These are phyloP conservation scores for Mycteria americana DNA, from an alignment of 2,797 vertebrate genomes.

Conservation along the genomic window DNA sequence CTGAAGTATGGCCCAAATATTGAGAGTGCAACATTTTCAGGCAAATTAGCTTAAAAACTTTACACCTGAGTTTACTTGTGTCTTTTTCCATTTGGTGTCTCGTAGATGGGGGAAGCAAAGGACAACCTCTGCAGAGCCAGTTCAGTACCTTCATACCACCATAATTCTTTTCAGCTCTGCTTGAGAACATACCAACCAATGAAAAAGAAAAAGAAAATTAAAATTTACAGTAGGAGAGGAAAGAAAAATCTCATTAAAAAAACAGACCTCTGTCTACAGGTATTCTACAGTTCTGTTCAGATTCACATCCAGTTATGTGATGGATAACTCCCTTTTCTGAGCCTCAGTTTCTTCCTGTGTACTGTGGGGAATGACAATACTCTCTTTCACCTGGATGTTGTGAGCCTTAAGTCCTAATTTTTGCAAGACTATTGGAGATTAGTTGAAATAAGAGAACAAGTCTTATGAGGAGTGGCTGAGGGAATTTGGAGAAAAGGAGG, in stretches of 20 bases:
- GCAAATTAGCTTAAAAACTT: background rate
- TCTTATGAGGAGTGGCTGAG: accelerated
- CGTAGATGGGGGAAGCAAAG: background rate
- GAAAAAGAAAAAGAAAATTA: background rate
- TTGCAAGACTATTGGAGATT: background rate
- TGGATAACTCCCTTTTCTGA: background rate
- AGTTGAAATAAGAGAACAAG: background rate
- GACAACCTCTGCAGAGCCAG: background rate
- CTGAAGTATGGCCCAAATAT: background rate
- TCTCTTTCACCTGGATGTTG: background rate
- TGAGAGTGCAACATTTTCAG: background rate
- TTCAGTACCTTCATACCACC: background rate
- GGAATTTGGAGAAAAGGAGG: background rate
- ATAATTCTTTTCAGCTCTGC: background rate
- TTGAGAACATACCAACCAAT: background rate
- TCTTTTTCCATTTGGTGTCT: background rate
- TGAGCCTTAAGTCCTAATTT: background rate
- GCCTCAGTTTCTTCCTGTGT: background rate
- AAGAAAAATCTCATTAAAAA: background rate
- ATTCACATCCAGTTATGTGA: background rate
- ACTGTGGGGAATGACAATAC: background rate
- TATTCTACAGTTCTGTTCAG: background rate
- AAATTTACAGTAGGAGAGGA: background rate
- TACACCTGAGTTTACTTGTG: background rate
- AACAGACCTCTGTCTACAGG: background rate